Base-by-base conservation (phyloP, 2,888 invertebrate genomes). In the Troides helena region DNA sequence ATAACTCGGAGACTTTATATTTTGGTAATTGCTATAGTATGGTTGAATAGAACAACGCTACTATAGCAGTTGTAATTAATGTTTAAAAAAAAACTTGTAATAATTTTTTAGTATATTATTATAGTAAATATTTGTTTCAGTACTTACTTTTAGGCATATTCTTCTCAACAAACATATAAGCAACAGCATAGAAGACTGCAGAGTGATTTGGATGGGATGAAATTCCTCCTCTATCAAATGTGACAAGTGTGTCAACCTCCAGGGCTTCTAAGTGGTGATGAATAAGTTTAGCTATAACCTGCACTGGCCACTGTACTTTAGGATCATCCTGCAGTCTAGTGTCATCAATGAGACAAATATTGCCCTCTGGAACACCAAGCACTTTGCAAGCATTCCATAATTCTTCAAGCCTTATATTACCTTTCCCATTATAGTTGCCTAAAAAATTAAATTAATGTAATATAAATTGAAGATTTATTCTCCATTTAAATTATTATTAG, bases 151-250 rank as follows among this genome's bases (percentile, higher is more conserved):
- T 92, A 77, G 96, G 96, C 89, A 97, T 93, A 85, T 94, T 93
- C 82, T 95, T 95, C 78, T 96, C 95, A 83, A 96, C 94, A 85
- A 96, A 96, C 81, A 97, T 93, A 80, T 96, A 95, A 68, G 96
- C 96, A 65, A 97, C 93, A 68, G 96, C 96, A 90, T 96, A 96
- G 85, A 96, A 97, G 73, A 97, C 94, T 72, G 97, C 96, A 73
- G 95, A 95, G 85, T 99, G 99, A 92, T 99, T 99, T 36, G 94
- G 93, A 90, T 99, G 99, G 8, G 96, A 95, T 77, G 98, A 99
- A 8, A 99, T 96, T 65, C 99, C 99, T 82, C 96, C 94, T 80
- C 96, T 95, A 89, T 99, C 99, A 93, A 99, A 99, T 21, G 99
- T 98, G 68, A 99, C 95, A 67, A 99, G 93, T 2, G 96, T 96